Conservation (phyloP, 2,888 invertebrate genomes). For the Choreutis nemorana region DNA sequence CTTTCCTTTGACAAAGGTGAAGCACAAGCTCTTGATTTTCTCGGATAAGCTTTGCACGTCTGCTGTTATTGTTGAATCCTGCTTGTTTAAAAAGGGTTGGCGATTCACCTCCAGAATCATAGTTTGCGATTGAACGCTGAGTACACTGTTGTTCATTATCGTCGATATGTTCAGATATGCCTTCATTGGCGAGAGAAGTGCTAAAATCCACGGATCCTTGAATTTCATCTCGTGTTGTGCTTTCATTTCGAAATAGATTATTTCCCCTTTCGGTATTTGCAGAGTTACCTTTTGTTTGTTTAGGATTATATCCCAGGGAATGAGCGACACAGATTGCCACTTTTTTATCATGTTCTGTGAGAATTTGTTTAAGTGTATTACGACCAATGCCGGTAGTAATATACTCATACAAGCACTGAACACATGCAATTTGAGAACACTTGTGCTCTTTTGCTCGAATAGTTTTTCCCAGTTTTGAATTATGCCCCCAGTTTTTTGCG, state of each 20-base stretch:
- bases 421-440: slow-evolving; percentile 8
- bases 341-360: slow-evolving; percentile 2
- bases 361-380: slow-evolving; percentile 3
- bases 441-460: slow-evolving; percentile 9
- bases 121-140: no score
- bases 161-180: no score
- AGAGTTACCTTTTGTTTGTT: no score
- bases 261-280: slow-evolving; percentile 3
- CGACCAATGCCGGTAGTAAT: background rate
- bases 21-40: slow-evolving; percentile 8
- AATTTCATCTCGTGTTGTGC: background rate
- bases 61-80: no score
- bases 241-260: slow-evolving; percentile 1
- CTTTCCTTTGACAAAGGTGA: slow-evolving; percentile 8
- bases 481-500: slow-evolving; percentile 9
- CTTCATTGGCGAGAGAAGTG: slow-evolving; percentile 3
- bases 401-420: background rate
- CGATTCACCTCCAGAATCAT: no score
- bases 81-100: no score
- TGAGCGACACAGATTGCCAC: background rate
- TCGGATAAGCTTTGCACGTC: no score
- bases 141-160: no score
- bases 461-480: slow-evolving; percentile 9
- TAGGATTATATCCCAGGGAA: background rate
- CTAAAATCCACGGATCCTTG: background rate